Evolutionary conservation across 64 coral and sea anemone genomes (phyloP), one percentile per base, ranked within the genome.

Genomic region (Actinia tenebrosa): DNA sequence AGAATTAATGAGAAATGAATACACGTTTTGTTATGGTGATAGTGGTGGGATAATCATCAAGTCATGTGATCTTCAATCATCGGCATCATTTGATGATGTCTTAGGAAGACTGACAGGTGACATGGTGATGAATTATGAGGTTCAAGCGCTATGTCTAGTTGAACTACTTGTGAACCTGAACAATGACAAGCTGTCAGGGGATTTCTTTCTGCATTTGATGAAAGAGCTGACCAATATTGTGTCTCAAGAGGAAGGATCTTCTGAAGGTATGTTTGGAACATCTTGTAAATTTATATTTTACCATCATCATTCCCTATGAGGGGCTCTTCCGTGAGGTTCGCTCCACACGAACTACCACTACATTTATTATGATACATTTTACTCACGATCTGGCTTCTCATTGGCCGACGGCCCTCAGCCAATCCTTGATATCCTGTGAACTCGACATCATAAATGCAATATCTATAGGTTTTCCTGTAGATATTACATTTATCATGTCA

Each of bases 191-290:
- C 15, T 95, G 59, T 80, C 91, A 42, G 97, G 90, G 16, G 86
- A 99, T 20, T 99, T 99, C 64, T 99, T 99, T 71, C 77, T 99
- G 71, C 87, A 91, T 54, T 42, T 99, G 77, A 86, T 93, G 86
- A 64, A 95, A 79, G 62, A 95, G 46, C 83, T 99, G 3, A 95
- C 93, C n/a, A 45, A 84, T 79, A 88, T 99, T n/a, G 87, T 95
- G 59, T 83, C 88, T 84, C 85, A 62, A 22, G 47, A 71, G 20
- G 56, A 87, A 1, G 14, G 22, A 77, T 5, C 44, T 14, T 10
- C 11, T 2, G 27, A 42, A 79, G 77, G 77, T 79, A 79, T 79
- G 4, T 50, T 50, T 37, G 30, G 30, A 37, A 37, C 30, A 37
- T 37, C 30, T 37, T 37, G 30, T 37, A 37, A 37, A 37, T 37